Evolutionary conservation across 1,140 invertebrate species (phyloP).

Genomic region (Caenorhabditis brenneri): DNA sequence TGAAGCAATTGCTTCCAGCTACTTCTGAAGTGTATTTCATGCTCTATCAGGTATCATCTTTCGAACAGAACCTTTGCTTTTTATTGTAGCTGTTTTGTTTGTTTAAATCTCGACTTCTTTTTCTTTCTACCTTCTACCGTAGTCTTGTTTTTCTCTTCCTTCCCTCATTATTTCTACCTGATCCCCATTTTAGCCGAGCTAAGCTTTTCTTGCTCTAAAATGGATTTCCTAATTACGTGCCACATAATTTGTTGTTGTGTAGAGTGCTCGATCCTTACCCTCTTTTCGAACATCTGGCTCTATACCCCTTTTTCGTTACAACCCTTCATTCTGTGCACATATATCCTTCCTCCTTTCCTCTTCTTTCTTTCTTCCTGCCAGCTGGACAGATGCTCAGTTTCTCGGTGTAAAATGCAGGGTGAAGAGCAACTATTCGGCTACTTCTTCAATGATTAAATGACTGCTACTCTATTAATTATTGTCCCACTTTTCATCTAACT

Average conservation of each 20-base stretch:
- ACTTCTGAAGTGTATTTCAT: too few species aligned
- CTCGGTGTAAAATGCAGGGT: not conserved
- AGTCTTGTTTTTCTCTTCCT: not conserved
- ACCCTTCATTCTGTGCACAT: not conserved
- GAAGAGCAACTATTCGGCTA: not conserved
- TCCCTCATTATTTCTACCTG: not conserved
- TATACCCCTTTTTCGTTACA: not conserved
- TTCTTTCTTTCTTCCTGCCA: not conserved
- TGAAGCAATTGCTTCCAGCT: too few species aligned
- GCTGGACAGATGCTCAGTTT: constrained; percentile 34
- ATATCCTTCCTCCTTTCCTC: not conserved
- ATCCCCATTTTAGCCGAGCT: not conserved
- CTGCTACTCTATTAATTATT: too few species aligned
- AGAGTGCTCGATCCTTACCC: not conserved
- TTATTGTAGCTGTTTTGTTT: too few species aligned
- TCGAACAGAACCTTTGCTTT: too few species aligned
- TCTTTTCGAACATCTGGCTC: constrained; percentile 6
- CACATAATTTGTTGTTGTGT: constrained; percentile 27
- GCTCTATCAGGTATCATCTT: too few species aligned
- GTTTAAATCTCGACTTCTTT: not conserved
- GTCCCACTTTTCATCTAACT: too few species aligned
- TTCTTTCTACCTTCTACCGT: not conserved
- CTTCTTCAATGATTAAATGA: not conserved
- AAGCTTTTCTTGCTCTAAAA: not conserved
- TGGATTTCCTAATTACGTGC: constrained; percentile 23